Evolutionary conservation across 2,888 invertebrate genomes (phyloP), one percentile per base, ranked within the genome.

Genomic region (Apotomis capreana): DNA sequence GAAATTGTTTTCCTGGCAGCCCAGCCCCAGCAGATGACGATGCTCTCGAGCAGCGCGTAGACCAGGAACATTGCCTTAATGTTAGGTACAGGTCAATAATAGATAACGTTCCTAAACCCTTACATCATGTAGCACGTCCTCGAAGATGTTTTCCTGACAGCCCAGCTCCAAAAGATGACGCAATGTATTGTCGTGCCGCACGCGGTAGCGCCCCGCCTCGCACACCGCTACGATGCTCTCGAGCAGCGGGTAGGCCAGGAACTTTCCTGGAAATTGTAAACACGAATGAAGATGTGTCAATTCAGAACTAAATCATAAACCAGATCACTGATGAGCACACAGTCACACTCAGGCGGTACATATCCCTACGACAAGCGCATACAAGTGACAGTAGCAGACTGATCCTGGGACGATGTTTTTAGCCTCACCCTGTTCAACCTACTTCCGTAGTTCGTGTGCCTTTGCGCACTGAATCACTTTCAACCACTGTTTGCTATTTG

Each of bases 1-100:
- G 73, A 89, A 89, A 62, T 90, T 79, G 81, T 82, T 85, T 81
- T 89, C 88, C 83, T 91, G 91, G 80, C 93, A 93, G 80, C 93
- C 92, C 36, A 93, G 86, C 55, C 93, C 90, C 55, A 90, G 84
- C 76, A 93, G 78, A 73, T 87, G 87, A 0, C 37, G 51, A 90
- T 75, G 26, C 75, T 52, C 70, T 73, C 82, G 26, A 51, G 81
- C 76, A 80, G 84, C 78, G 92, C 91, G 84, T 83, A 89, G 15
- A 80, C 78, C 13, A 86, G 84, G 85, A 93, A 89, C 74, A 78
- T 78, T 73, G n/a, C n/a, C n/a, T n/a, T n/a, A n/a, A n/a, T n/a
- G n/a, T n/a, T n/a, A n/a, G n/a, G n/a, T n/a, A n/a, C n/a, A 15
- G 15, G 15, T 15, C 15, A 15, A 5, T 3, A 2, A 12, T 61